Evolutionary conservation across 2,113 vertebrate species (phyloP), one percentile per base, ranked within the genome.

Genomic region (Anoplopoma fimbria): DNA sequence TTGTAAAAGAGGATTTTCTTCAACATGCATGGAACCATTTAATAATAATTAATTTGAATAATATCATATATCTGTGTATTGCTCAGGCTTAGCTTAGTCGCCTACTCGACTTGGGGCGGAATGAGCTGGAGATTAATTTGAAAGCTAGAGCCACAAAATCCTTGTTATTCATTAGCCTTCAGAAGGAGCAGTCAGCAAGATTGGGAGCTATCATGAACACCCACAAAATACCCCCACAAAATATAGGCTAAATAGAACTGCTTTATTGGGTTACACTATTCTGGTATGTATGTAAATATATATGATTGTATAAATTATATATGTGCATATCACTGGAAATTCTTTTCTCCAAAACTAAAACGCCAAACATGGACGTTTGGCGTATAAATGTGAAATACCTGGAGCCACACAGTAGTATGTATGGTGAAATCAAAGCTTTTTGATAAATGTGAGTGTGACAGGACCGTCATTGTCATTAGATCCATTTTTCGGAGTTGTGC

Each of bases 121-220:
- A 89, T 68, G 38, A 88, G 86, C 34, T 9, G 73, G 75, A 84
- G 86, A 93, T 90, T 90, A 80, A 87, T 89, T 84, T 69, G 47
- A 88, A 65, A 69, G 72, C 78, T 65, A 60, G 51, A 73, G 80
- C 68, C 34, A 78, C 13, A 71, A 75, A 87, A 89, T 79, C 81
- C 74, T 38, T 29, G 79, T 85, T 75, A 83, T 79, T 61, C 83
- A 70, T 85, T 78, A 77, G 45, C 65, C 47, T 23, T 63, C 34
- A 78, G 34, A 79, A 51, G 38, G 69, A 58, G 12, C 40, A 75
- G 74, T 64, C 83, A 69, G 77, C 62, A 51, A 12, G 55, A 76
- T 29, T 23, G 60, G 13, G 55, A 73, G 77, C 3, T 10, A 62
- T 72, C 34, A 71, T 31, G 2, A 69, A 36, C 27, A 58, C 1